Conservation (phyloP, 2,888 invertebrate species). For the Callimorpha dominula region DNA sequence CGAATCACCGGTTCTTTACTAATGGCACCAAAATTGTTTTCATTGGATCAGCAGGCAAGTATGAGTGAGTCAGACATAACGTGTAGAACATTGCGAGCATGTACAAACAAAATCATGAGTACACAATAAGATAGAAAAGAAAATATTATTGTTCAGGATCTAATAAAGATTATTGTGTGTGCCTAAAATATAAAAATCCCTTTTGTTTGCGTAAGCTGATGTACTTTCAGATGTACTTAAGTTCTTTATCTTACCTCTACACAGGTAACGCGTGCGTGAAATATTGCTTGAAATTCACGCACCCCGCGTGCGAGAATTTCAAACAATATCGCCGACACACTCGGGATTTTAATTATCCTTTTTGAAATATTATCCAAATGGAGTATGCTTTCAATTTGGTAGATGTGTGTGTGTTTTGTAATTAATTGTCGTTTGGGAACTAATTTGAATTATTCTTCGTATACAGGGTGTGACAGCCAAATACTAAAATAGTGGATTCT, state of each 20-base stretch:
- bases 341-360: neutral
- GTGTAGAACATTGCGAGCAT: too few relatives aligned
- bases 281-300: neutral
- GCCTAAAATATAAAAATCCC: neutral
- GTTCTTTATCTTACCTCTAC: neutral
- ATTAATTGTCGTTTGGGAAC: neutral
- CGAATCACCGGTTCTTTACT: too few relatives aligned
- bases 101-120: neutral
- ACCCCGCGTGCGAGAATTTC: neutral
- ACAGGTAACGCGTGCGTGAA: neutral
- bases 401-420: neutral
- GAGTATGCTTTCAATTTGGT: neutral
- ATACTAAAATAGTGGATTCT: too few relatives aligned
- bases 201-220: neutral
- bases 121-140: neutral
- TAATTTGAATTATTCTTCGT: neutral
- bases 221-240: neutral
- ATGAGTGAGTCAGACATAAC: too few relatives aligned
- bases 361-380: neutral
- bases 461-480: too few relatives aligned
- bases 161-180: slow-evolving; percentile 9
- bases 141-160: neutral
- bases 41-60: too few relatives aligned
- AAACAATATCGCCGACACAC: too few relatives aligned
- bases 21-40: too few relatives aligned